Conservation (phyloP, 2,888 invertebrate genomes). For the Dyspetes luteomarginatus region DNA sequence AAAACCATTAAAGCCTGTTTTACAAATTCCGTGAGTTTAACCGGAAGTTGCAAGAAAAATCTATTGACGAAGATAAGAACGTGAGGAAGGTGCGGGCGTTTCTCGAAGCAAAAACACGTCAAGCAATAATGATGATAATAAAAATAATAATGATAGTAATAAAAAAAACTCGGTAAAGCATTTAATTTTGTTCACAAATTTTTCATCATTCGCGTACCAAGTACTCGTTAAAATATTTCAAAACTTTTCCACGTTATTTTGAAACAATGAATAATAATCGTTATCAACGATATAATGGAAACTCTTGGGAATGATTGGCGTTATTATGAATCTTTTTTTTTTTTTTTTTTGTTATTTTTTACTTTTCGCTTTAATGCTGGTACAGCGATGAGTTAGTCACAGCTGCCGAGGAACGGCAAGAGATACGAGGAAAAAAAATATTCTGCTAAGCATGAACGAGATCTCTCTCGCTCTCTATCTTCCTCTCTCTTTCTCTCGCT, state of each 20-base stretch:
- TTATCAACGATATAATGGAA: slow-evolving; percentile 21
- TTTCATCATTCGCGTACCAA: background rate
- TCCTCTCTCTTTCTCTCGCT: slow-evolving; percentile 15
- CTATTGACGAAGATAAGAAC: background rate
- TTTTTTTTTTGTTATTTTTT: slow-evolving; percentile 16
- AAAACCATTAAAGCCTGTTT: too few species aligned
- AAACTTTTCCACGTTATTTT: background rate
- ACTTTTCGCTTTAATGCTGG: background rate
- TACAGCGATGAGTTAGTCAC: slow-evolving; percentile 25
- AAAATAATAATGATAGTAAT: background rate
- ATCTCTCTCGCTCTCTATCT: slow-evolving; percentile 1
- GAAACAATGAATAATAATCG: slow-evolving; percentile 22
- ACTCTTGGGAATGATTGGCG: slow-evolving; percentile 2
- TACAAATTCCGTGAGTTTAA: too few species aligned
- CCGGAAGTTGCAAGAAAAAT: background rate
- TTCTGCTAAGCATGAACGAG: slow-evolving; percentile 13
- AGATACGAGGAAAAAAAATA: background rate
- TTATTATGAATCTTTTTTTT: slow-evolving; percentile 1
- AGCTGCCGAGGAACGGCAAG: background rate
- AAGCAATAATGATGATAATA: background rate
- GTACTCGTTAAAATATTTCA: background rate
- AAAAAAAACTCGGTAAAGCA: background rate
- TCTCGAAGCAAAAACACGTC: too few species aligned
- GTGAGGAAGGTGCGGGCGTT: background rate
- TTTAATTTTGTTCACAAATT: background rate